Evolutionary conservation across 2,113 vertebrate genomes (phyloP).

Genomic region (Sitta europaea): DNA sequence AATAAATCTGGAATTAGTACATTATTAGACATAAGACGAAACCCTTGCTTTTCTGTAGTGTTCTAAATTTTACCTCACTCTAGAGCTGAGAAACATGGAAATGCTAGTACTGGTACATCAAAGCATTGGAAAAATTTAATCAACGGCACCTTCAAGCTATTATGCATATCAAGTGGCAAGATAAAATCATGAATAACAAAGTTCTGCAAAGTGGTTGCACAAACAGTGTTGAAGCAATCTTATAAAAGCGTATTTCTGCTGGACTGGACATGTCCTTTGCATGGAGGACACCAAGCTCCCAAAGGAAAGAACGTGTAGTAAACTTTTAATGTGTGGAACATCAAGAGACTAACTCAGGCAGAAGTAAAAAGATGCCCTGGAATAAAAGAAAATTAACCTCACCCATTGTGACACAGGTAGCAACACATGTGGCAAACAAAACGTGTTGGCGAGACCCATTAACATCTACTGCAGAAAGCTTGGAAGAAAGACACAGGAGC

Average conservation of each 20-base stretch:
- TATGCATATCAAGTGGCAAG: constrained; percentile 65
- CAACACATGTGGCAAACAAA: constrained; percentile 49
- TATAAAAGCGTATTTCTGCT: constrained; percentile 49
- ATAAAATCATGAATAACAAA: constrained; percentile 69
- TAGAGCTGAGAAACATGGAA: constrained; percentile 49
- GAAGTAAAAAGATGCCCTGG: constrained; percentile 3
- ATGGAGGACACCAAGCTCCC: constrained; percentile 51
- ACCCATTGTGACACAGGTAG: constrained; percentile 41
- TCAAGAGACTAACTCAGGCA: constrained; percentile 3
- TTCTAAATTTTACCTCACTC: constrained; percentile 1
- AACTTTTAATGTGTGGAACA: constrained; percentile 45
- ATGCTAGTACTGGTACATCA: constrained; percentile 54
- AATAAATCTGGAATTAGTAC: not conserved
- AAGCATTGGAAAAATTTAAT: constrained; percentile 66
- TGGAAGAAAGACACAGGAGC: constrained; percentile 12
- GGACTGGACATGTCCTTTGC: constrained; percentile 64
- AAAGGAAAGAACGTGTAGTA: constrained; percentile 27
- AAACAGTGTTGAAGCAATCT: constrained; percentile 65
- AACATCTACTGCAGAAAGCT: constrained; percentile 36
- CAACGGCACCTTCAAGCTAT: constrained; percentile 66
- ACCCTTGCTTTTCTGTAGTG: not conserved
- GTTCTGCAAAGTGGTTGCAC: constrained; percentile 64
- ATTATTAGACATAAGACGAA: not conserved
- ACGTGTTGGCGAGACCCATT: not conserved
- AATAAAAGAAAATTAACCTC: constrained; percentile 28